Conservation (phyloP, 2,797 vertebrate genomes). For the Semotilus atromaculatus region DNA sequence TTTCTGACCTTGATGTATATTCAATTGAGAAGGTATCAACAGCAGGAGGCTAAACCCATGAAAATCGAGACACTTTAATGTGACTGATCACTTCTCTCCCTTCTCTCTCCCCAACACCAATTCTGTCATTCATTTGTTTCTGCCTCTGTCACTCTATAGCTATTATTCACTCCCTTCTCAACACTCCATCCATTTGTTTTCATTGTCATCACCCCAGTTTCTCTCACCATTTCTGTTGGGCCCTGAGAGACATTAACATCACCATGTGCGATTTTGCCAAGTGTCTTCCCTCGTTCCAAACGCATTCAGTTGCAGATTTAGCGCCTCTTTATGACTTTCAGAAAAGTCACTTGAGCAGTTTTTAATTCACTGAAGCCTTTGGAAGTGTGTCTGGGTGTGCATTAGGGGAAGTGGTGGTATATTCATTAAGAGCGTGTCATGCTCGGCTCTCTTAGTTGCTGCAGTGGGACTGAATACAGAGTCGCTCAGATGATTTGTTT, state of each 20-base stretch:
- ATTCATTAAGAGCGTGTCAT: constrained; percentile 34
- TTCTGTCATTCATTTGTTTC: constrained; percentile 11
- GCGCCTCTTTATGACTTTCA: constrained; percentile 50
- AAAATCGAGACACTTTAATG: constrained; percentile 47
- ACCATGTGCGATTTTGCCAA: constrained; percentile 23
- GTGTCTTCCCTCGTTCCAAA: constrained; percentile 38
- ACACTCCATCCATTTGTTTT: constrained; percentile 13
- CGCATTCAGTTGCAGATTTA: constrained; percentile 43
- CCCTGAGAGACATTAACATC: constrained; percentile 38
- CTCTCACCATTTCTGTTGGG: neutral
- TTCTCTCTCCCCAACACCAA: neutral
- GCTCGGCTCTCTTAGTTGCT: constrained; percentile 17
- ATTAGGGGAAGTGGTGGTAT: constrained; percentile 30
- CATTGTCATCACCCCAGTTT: constrained; percentile 8
- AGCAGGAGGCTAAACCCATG: constrained; percentile 41
- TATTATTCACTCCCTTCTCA: constrained; percentile 24
- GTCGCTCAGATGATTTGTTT: constrained; percentile 24
- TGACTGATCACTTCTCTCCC: constrained; percentile 55
- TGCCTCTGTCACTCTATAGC: constrained; percentile 5
- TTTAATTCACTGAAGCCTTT: constrained; percentile 45
- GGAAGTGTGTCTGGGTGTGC: constrained; percentile 27
- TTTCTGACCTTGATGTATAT: neutral
- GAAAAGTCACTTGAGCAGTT: constrained; percentile 42
- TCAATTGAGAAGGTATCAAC: constrained; percentile 23
- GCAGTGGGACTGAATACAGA: constrained; percentile 26